Evolutionary conservation across 1,140 invertebrate genomes (phyloP).

Genomic region (Orchesella cincta): DNA sequence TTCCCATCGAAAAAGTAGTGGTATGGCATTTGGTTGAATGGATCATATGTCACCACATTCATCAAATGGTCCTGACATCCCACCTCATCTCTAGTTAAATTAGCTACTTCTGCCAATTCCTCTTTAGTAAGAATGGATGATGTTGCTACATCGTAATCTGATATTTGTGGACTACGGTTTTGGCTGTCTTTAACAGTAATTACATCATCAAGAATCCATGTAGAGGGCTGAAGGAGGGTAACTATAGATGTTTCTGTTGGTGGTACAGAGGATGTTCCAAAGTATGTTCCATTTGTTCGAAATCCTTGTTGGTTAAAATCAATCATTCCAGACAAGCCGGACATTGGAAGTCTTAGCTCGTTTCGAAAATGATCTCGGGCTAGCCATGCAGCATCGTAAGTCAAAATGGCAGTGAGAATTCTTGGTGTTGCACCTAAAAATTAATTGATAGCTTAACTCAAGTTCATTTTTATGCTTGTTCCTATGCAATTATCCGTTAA

Average conservation of each 20-base stretch:
- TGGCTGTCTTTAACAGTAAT: conserved; percentile 24
- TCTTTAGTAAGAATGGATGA: conserved; percentile 42
- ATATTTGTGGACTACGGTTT: conserved; percentile 37
- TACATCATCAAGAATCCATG: conserved; percentile 48
- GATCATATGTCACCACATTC: conserved; percentile 44
- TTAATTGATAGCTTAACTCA: too few species aligned
- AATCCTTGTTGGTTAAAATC: conserved; percentile 37
- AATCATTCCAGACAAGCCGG: conserved; percentile 44
- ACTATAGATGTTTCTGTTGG: neutral
- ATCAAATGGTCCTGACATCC: conserved; percentile 36
- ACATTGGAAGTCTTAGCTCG: conserved; percentile 2
- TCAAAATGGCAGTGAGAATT: conserved; percentile 37
- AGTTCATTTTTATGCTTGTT: too few species aligned
- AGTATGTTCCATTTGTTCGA: conserved; percentile 40
- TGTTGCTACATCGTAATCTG: conserved; percentile 44
- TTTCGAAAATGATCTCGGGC: conserved; percentile 18
- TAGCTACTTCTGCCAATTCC: conserved; percentile 35
- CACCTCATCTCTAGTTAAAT: neutral
- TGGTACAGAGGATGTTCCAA: conserved; percentile 38
- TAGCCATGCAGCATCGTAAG: conserved; percentile 43
- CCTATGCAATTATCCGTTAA: too few species aligned
- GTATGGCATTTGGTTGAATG: conserved; percentile 45
- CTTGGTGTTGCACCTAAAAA: conserved; percentile 41
- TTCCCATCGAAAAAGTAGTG: conserved; percentile 35
- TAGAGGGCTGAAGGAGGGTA: conserved; percentile 48